Conservation (phyloP, 2,888 invertebrate species). For the Odontocolon sp. region DNA sequence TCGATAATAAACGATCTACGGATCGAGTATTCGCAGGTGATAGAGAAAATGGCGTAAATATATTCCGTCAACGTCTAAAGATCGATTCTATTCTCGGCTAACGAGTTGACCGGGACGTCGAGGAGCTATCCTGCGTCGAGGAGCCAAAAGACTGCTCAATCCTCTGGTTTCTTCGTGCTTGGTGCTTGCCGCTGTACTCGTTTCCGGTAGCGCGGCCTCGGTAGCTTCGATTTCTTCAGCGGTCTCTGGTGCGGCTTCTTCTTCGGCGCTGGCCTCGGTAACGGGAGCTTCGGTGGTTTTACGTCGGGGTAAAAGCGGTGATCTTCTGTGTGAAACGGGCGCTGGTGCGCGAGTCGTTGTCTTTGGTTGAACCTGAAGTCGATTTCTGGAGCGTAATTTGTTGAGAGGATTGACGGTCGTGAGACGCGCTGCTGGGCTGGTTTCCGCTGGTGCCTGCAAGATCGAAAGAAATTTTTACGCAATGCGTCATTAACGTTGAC, state of each 20-base stretch:
- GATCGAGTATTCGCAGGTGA: conserved; percentile 7
- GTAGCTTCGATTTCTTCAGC: conserved; percentile 68
- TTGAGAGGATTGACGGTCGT: conserved; percentile 79
- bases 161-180: conserved; percentile 77
- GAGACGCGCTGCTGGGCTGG: conserved; percentile 70
- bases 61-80: conserved; percentile 6
- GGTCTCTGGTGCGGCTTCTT: conserved; percentile 61
- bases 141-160: conserved; percentile 85
- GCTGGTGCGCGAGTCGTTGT: conserved; percentile 74
- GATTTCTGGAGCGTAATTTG: conserved; percentile 79
- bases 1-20: not conserved
- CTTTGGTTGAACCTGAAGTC: conserved; percentile 79
- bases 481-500: too few relatives aligned
- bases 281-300: conserved; percentile 75
- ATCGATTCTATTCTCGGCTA: conserved; percentile 68
- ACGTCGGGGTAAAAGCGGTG: conserved; percentile 75
- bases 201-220: conserved; percentile 66
- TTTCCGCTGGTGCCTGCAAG: conserved; percentile 76
- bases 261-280: conserved; percentile 64
- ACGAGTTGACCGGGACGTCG: conserved; percentile 83
- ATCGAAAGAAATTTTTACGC: not conserved
- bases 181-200: conserved; percentile 73
- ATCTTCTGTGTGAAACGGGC: conserved; percentile 72
- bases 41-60: conserved; percentile 6
- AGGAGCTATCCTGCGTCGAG: conserved; percentile 85